These are phyloP conservation scores for Sinocyclocheilus anophthalmus DNA, from an alignment of 2,113 vertebrate species.

Conservation along the genomic window DNA sequence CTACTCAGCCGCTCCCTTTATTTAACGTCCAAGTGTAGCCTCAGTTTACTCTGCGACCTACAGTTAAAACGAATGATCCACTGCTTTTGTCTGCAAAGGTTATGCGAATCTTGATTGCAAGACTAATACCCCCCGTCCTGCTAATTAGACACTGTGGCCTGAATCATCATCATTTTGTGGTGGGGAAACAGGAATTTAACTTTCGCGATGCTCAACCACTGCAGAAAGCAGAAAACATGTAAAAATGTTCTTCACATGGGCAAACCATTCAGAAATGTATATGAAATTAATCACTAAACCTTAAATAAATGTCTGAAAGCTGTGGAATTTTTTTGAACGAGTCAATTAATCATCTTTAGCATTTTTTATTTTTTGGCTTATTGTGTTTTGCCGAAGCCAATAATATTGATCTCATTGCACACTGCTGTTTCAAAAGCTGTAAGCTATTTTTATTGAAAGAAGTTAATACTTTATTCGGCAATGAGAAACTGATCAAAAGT, in stretches of 20 bases:
- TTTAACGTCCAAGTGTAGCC: constrained; percentile 12
- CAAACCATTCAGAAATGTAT: background rate
- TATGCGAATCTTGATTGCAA: constrained; percentile 9
- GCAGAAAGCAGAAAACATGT: background rate
- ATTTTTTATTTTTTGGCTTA: too few species aligned
- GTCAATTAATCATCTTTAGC: background rate
- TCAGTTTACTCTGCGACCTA: background rate
- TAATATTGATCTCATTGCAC: too few species aligned
- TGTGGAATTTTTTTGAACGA: background rate
- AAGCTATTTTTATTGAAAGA: too few species aligned
- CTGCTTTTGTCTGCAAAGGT: background rate
- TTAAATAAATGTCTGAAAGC: background rate
- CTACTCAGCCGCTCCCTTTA: too few species aligned
- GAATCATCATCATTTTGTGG: background rate
- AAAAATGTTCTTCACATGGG: background rate
- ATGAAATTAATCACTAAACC: background rate
- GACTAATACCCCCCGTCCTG: constrained; percentile 21
- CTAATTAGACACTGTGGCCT: background rate
- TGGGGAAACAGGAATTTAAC: background rate
- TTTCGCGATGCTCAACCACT: background rate
- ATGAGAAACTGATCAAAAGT: background rate
- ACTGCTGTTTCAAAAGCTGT: too few species aligned
- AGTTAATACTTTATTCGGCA: background rate
- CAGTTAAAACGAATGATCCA: too few species aligned
- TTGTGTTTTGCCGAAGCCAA: too few species aligned